Conservation (phyloP, 2,113 vertebrate genomes). For the Tor tambroides region DNA sequence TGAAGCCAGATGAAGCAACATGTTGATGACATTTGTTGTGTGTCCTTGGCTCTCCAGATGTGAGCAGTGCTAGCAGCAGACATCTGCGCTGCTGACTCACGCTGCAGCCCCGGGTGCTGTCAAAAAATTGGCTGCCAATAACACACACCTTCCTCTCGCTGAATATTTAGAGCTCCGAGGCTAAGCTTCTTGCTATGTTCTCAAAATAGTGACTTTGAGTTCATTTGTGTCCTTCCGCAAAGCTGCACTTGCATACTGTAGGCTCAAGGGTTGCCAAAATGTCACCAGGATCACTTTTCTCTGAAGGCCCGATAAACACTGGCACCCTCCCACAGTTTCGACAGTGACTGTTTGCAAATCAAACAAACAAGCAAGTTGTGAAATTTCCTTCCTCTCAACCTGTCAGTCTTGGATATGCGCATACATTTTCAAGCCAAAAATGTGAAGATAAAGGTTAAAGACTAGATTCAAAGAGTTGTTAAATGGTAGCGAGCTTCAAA, state of each 20-base stretch:
- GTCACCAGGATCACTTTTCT: constrained; percentile 24
- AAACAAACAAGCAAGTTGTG: constrained; percentile 3
- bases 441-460: constrained; percentile 1
- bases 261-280: background rate
- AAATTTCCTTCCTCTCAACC: background rate
- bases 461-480: constrained; percentile 31
- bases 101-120: constrained; percentile 38
- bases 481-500: constrained; percentile 53
- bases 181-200: constrained; percentile 30
- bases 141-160: constrained; percentile 39
- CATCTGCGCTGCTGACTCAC: constrained; percentile 47
- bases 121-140: constrained; percentile 41
- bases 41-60: constrained; percentile 53
- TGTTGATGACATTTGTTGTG: constrained; percentile 39
- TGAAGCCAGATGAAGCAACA: constrained; percentile 32
- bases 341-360: background rate
- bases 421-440: constrained; percentile 2
- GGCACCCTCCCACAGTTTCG: background rate
- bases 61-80: constrained; percentile 46
- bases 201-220: constrained; percentile 40
- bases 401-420: background rate
- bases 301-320: constrained; percentile 4
- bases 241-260: background rate
- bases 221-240: background rate
- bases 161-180: constrained; percentile 17